phyloP scores from a whole-genome alignment of 2,888 invertebrate genomes.

The Pristionchus entomophagus region DNA sequence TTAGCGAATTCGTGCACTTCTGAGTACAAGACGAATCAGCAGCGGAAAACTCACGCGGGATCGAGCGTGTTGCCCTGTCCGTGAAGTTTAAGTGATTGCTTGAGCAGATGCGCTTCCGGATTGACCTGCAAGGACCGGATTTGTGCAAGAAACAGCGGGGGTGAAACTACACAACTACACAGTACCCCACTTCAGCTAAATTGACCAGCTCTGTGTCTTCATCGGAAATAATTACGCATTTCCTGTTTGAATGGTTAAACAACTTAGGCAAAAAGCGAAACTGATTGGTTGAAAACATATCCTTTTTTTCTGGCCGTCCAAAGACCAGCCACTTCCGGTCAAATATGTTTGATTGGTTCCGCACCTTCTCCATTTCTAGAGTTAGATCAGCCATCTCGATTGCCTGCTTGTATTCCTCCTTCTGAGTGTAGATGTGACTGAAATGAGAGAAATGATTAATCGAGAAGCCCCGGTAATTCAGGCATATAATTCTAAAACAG shows the following conservation, averaged over 20 bases:
- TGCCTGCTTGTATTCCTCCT: neutral
- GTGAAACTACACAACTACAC: too few relatives aligned
- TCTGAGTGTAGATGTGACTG: slow-evolving; percentile 24
- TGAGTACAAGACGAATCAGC: too few relatives aligned
- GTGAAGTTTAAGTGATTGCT: slow-evolving; percentile 5
- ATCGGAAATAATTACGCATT: neutral
- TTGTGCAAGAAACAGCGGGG: neutral
- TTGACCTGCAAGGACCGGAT: neutral
- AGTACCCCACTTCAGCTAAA: too few relatives aligned
- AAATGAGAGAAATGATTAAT: neutral
- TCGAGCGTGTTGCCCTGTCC: slow-evolving; percentile 5
- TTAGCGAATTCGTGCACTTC: too few relatives aligned
- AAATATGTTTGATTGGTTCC: too few relatives aligned
- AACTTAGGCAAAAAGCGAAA: neutral
- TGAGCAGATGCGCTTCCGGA: slow-evolving; percentile 35
- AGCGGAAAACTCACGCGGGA: neutral
- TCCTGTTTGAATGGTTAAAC: neutral
- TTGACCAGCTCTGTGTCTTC: too few relatives aligned
- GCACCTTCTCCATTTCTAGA: slow-evolving; percentile 14
- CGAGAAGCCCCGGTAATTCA: too few relatives aligned
- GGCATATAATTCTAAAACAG: too few relatives aligned
- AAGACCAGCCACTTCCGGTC: too few relatives aligned
- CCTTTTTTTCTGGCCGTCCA: neutral
- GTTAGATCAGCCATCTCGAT: neutral
- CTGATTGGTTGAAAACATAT: neutral